Evolutionary conservation across 2,888 invertebrate species (phyloP), one percentile per base, ranked within the genome.

Genomic region (Phyllotreta striolata): DNA sequence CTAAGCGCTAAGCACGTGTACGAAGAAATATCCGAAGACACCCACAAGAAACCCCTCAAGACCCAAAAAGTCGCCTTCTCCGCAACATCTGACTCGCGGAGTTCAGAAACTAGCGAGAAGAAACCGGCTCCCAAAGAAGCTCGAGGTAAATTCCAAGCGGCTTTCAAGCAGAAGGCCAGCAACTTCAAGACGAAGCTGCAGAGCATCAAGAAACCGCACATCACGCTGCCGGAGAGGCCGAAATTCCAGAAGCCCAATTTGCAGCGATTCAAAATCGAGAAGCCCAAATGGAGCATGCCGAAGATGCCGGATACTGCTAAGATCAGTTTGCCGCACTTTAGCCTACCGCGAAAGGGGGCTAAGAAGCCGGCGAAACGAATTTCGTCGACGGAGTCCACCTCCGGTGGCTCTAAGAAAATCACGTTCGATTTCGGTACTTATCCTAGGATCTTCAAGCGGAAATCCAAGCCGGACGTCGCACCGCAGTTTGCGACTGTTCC

Each of bases 371-470:
- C 78, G 59, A 78, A 78, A 59, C 80, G 81, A 73, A 82, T 82
- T 68, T 77, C 78, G 61, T 82, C 83, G 58, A 86, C 85, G 46
- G 84, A 85, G 72, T 83, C 85, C 6, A 82, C 83, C 38, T 81
- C 80, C 24, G 84, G 84, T 51, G 84, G 85, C 46, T 83, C 84
- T 51, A 86, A 85, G 72, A 87, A 85, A 73, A 86, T 85, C 71
- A 83, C 86, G 69, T 90, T 92, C 75, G 91, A 91, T 79, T 88
- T 91, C 41, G 87, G 88, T 72, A 93, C 93, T 0, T 92, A 91
- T 77, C 93, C 93, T 0, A 86, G 92, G 72, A 85, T 93, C 69
- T 88, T 89, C 73, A 76, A 74, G 58, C 76, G 73, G 67, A 76
- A 76, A 59, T 47, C 67, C 0, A 66, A 67, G 61, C 24, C 55